These are phyloP conservation scores for Oscheius sp. DNA, from an alignment of 2,888 invertebrate genomes.

Conservation along the genomic window DNA sequence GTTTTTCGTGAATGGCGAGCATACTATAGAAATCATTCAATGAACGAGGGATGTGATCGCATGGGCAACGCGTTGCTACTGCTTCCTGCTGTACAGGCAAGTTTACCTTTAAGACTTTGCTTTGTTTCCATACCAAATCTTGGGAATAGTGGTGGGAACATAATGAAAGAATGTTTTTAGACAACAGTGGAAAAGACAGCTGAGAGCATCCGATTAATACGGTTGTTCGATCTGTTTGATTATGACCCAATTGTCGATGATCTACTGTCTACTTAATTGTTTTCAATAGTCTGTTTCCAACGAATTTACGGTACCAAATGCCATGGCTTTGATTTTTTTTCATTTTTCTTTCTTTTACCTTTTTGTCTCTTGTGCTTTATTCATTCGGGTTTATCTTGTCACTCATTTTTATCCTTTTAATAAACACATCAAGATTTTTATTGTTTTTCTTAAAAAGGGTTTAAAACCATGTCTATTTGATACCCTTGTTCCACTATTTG, in stretches of 20 bases:
- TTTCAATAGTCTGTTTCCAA: no score
- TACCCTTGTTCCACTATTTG: no score
- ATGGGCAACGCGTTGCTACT: slow-evolving; percentile 64
- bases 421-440: background rate
- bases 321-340: no score
- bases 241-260: slow-evolving; percentile 64
- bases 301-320: no score
- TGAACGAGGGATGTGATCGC: slow-evolving; percentile 48
- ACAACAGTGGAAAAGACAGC: slow-evolving; percentile 43
- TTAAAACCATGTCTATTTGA: background rate
- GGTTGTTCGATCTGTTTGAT: slow-evolving; percentile 60
- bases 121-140: background rate
- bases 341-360: no score
- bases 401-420: no score
- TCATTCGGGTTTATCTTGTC: no score
- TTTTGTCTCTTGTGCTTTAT: no score
- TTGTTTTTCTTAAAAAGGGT: background rate
- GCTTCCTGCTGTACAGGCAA: slow-evolving; percentile 47
- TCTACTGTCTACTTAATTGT: no score
- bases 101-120: background rate
- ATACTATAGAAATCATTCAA: slow-evolving; percentile 50
- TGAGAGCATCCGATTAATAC: slow-evolving; percentile 59
- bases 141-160: background rate
- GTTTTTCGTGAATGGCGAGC: slow-evolving; percentile 60
- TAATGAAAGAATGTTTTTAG: slow-evolving; percentile 35